Evolutionary conservation across 2,888 invertebrate species (phyloP).

Genomic region (Ennomos quercinarius): DNA sequence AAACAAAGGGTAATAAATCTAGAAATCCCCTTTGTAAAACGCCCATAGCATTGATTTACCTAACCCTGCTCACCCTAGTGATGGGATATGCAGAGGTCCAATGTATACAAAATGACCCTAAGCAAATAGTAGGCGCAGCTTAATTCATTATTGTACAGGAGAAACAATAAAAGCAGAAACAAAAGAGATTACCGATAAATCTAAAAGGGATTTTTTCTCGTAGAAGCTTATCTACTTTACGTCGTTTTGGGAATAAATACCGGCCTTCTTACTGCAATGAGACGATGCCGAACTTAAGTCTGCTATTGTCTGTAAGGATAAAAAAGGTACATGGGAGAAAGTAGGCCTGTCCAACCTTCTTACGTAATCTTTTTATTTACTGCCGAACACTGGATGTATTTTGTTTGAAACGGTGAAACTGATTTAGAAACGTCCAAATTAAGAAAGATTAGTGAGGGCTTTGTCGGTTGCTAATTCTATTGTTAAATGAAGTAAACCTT

Average conservation of each 20-base stretch:
- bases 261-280: constrained; percentile 67
- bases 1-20: constrained; percentile 71
- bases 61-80: constrained; percentile 67
- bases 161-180: constrained; percentile 77
- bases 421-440: constrained; percentile 30
- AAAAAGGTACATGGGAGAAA: constrained; percentile 67
- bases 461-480: constrained; percentile 17
- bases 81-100: constrained; percentile 66
- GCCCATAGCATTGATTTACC: constrained; percentile 72
- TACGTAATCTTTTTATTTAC: constrained; percentile 72
- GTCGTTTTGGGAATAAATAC: constrained; percentile 76
- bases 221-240: constrained; percentile 74
- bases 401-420: constrained; percentile 43
- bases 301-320: constrained; percentile 75
- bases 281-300: constrained; percentile 69
- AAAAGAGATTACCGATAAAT: constrained; percentile 76
- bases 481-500: constrained; percentile 9
- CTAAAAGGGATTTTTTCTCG: constrained; percentile 75
- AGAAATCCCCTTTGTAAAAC: constrained; percentile 65
- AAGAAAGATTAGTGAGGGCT: constrained; percentile 24
- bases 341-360: constrained; percentile 54
- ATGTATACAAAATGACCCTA: constrained; percentile 75
- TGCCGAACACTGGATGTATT: constrained; percentile 61
- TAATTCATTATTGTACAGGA: constrained; percentile 74
- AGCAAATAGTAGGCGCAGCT: constrained; percentile 70